These are phyloP conservation scores for Orthonevra nobilis DNA, from an alignment of 2,888 invertebrate species.

Conservation along the genomic window DNA sequence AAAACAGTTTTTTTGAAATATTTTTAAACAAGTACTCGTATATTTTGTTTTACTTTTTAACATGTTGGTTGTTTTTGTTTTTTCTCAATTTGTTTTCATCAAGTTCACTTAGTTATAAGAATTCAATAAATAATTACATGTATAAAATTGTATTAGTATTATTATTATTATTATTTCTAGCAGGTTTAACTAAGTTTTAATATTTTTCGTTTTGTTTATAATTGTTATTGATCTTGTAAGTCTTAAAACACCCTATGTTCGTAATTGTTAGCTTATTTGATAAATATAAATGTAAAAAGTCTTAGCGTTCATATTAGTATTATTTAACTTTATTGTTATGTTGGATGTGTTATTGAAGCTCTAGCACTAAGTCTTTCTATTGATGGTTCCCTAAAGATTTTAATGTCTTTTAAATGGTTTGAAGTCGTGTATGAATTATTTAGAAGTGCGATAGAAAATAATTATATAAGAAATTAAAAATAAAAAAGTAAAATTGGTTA, in stretches of 20 bases:
- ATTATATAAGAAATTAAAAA: too few relatives aligned
- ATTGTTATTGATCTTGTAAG: conserved; percentile 29
- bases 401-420: neutral
- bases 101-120: conserved; percentile 26
- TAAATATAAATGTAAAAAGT: conserved; percentile 54
- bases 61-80: conserved; percentile 45
- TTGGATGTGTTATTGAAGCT: conserved; percentile 55
- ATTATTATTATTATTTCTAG: conserved; percentile 57
- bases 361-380: conserved; percentile 50
- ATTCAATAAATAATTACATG: conserved; percentile 57
- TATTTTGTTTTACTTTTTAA: conserved; percentile 64
- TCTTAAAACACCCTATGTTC: conserved; percentile 33
- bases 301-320: conserved; percentile 61
- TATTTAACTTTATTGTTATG: conserved; percentile 38
- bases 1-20: conserved; percentile 16
- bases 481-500: too few relatives aligned
- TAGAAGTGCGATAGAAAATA: neutral
- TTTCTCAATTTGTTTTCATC: conserved; percentile 9
- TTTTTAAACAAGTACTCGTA: conserved; percentile 68
- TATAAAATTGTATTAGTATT: conserved; percentile 57
- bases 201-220: conserved; percentile 18
- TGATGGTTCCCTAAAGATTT: conserved; percentile 31
- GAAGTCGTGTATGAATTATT: too few relatives aligned
- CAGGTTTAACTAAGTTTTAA: conserved; percentile 58
- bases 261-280: conserved; percentile 28